Base-by-base conservation (phyloP, 1,140 invertebrate genomes). In the Ridgeia piscesae region DNA sequence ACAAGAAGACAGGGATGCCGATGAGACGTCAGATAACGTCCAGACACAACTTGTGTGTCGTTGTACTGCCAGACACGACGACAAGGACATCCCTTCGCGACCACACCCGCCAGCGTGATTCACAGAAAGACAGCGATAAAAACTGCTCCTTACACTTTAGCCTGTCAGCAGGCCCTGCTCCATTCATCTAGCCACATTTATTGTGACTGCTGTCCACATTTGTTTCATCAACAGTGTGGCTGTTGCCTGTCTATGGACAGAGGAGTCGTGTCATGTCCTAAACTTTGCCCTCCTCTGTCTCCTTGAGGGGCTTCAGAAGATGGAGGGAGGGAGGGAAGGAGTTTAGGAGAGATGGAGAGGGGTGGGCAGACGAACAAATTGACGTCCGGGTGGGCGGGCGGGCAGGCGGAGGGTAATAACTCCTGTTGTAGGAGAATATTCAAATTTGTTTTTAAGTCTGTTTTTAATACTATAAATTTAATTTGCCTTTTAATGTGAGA, bases 81-180 rank as follows among this genome's bases (percentile, higher is more conserved):
- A 77, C 58, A 77, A 77, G 58, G 17, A 77, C 27, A 31, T 77
- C 58, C 58, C 58, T 77, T 77, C 58, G 27, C 58, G 17, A 21
- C 58, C 58, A 77, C 58, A 31, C 58, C 58, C 58, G 58, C 17
- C 58, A 77, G 58, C 17, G 27, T 17, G 58, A 77, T 77, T 77
- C 58, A 77, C 58, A 77, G 58, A 77, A 77, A 77, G 58, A 77
- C 6, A 14, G 17, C 58, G 58, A 77, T 77, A 77, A 77, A 77
- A 77, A 77, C 58, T 77, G 58, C 58, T 77, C 58, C 58, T 77
- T 77, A 77, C 58, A 77, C 58, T 77, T 77, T 77, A 77, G 58
- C 58, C 58, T 77, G 58, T 77, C 58, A 77, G 58, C 58, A 21
- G 58, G 27, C 58, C 0, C 58, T 77, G 27, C 58, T 77, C 58